These are phyloP conservation scores for Lasioglossum baleicum DNA, from an alignment of 1,140 invertebrate species.

Conservation along the genomic window DNA sequence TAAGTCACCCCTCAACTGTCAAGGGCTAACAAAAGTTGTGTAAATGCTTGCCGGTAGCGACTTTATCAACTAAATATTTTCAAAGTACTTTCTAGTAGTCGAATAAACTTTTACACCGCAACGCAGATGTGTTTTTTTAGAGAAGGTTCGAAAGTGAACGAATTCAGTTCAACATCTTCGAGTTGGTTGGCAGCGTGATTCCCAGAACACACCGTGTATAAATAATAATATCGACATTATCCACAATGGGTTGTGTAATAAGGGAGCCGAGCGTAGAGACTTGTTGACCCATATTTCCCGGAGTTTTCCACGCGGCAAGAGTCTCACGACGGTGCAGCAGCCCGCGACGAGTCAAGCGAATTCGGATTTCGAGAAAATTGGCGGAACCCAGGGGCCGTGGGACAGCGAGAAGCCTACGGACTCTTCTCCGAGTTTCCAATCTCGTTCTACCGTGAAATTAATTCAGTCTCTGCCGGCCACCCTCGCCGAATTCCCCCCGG, in stretches of 20 bases:
- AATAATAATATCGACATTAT: background rate
- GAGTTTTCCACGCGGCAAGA: background rate
- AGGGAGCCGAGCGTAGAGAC: background rate
- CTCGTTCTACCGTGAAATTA: conserved; percentile 38
- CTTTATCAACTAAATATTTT: no score
- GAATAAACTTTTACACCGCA: no score
- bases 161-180: no score
- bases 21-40: no score
- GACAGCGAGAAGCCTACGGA: background rate
- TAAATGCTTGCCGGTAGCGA: no score
- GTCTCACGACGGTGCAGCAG: background rate
- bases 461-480: conserved; percentile 13
- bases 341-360: background rate
- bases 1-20: no score
- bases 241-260: background rate
- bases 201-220: background rate
- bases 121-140: no score
- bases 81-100: no score
- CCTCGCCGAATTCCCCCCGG: background rate
- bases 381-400: background rate
- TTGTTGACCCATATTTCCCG: conserved; percentile 30
- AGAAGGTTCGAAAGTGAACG: no score
- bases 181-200: no score
- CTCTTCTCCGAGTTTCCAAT: conserved; percentile 3
- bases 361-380: conserved; percentile 26